Base-by-base conservation (phyloP, 1,140 invertebrate genomes). In the Ips nitidus region DNA sequence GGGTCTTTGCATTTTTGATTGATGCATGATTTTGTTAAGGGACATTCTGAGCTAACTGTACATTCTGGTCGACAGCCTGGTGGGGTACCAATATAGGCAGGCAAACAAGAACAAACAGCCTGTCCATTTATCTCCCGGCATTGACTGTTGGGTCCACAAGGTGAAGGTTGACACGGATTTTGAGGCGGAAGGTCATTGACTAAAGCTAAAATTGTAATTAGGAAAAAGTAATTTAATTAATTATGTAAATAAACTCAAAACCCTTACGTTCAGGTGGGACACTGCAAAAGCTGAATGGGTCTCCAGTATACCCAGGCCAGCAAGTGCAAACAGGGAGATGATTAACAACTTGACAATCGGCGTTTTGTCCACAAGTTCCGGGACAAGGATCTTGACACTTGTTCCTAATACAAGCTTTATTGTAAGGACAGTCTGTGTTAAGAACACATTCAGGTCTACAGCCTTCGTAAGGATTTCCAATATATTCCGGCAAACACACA, bases 401-500 rank as follows among this genome's bases (percentile, higher is more conserved):
- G 55, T 85, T 84, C 77, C 82, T 82, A 66, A 86, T 82, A 73
- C 87, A 89, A 43, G 87, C 83, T 77, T 82, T 81, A 75, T 86
- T 84, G 38, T 84, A 83, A 37, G 84, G 79, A 79, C 88, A 90
- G 73, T 90, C 88, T 2, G 86, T 85, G 74, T 87, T 88, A 45
- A 87, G 79, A 3, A 84, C 81, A 76, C 87, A 89, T 80, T 89
- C 87, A 3, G 88, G 88, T 73, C 86, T 77, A 75, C 90, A 91
- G 66, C 85, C 86, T 76, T 84, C 84, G 71, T 90, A 91, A 3
- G 90, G 90, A 83, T 92, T 89, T 52, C 90, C 91, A 65, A 88
- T 86, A 70, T 88, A 91, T 50, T 87, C 86, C 52, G 83, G 81
- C 41, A 87, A 77, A 79, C 91, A 93, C 37, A 83, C 83, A 75